A percentile compares a stretch with the other conserved stretches of the same genome.
Conservation (phyloP, 2,888 invertebrate species). For the Agrochola litura region DNA sequence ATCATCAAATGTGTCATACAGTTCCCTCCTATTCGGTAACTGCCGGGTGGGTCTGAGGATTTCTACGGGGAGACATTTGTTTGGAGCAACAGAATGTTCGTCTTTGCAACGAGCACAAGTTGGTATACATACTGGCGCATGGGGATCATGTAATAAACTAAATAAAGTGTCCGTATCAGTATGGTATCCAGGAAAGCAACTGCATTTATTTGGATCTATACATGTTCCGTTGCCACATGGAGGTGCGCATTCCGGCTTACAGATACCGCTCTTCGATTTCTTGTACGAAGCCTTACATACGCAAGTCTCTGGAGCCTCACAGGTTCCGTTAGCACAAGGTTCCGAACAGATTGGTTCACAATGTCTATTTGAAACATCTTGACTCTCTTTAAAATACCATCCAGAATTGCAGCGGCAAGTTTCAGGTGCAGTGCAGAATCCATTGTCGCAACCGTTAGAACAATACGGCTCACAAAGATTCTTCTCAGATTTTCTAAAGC, state of each 20-base stretch:
- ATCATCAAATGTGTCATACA: neutral
- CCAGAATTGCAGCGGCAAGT: constrained; percentile 58
- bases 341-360: constrained; percentile 77
- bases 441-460: constrained; percentile 50
- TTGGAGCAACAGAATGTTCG: constrained; percentile 35
- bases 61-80: constrained; percentile 20
- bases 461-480: constrained; percentile 56
- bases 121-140: constrained; percentile 38
- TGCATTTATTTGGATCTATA: constrained; percentile 68
- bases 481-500: constrained; percentile 43
- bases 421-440: constrained; percentile 58
- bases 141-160: neutral
- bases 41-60: neutral
- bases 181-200: constrained; percentile 70
- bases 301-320: constrained; percentile 70
- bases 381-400: constrained; percentile 31
- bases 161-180: neutral
- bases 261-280: constrained; percentile 17
- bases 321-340: constrained; percentile 60
- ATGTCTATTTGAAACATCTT: neutral
- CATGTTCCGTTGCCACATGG: constrained; percentile 65
- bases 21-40: no score
- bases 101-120: constrained; percentile 36
- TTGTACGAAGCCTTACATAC: constrained; percentile 61
- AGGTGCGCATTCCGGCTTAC: constrained; percentile 44